Base-by-base conservation (phyloP, 1,140 invertebrate genomes). In the Lordiphosa collinella region DNA sequence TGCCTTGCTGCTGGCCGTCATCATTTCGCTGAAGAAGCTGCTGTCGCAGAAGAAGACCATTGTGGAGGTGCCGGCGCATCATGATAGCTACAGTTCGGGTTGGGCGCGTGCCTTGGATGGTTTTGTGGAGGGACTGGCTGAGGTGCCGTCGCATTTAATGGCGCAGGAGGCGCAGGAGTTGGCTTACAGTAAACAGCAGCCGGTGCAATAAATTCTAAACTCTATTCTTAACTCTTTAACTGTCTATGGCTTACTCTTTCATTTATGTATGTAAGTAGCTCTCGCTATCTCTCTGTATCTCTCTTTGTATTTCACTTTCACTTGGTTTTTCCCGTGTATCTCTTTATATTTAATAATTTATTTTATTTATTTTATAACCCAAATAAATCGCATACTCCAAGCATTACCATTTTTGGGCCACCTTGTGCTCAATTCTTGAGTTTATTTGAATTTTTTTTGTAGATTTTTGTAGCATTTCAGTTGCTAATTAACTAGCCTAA, bases 21-120 rank as follows among this genome's bases (percentile, higher is more conserved):
- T 96, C 51, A 94, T 96, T 51, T 95, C 94, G 12, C 85, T 96
- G 68, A 96, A 95, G 90, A 96, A 95, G 66, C 90, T 96, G 4
- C 93, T 96, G 87, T 93, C 93, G 31, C 85, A 90, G 65, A 94
- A 94, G 75, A 93, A 94, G 89, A 93, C 94, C 11, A 94, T 93
- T 0, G 94, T 94, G 75, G 94, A 94, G 67, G 93, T 94, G 1
- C 93, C 94, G 1, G 90, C 93, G 0, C 88, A 89, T 22, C 90
- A 91, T 62, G 92, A 92, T 64, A 90, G 89, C 38, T 91, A 92
- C 63, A 89, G 87, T 40, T 91, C 90, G 0, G 92, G 92, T 16
- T 93, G 92, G 92, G 90, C 92, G 9, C 90, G 92, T 47, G 91
- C 90, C 29, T 90, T 92, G 57, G 90, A 92, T 22, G 90, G 90